Conservation (phyloP, 2,888 invertebrate species). For the Altica lythri region DNA sequence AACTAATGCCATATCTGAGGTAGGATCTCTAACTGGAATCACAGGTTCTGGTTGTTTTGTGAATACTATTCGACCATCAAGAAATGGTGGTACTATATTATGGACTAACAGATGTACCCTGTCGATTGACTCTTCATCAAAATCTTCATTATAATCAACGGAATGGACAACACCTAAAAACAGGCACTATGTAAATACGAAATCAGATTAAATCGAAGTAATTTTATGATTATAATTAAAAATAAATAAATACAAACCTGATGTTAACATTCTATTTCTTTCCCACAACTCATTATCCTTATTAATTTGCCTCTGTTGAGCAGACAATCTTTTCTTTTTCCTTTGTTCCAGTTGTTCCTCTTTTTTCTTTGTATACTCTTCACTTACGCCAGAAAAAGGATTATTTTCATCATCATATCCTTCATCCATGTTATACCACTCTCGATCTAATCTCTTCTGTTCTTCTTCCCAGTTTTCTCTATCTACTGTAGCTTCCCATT, state of each 20-base stretch:
- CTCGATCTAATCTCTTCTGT: constrained; percentile 86
- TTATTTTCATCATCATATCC: constrained; percentile 91
- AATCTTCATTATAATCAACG: constrained; percentile 86
- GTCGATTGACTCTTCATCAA: constrained; percentile 94
- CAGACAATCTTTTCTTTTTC: constrained; percentile 90
- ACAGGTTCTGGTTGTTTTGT: constrained; percentile 99
- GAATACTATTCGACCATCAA: constrained; percentile 98
- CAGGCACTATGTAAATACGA: not conserved
- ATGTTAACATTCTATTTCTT: constrained; percentile 94
- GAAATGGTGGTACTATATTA: constrained; percentile 97
- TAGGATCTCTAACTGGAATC: constrained; percentile 95
- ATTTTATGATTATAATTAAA: not conserved
- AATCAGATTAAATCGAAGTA: not conserved
- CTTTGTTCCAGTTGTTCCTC: constrained; percentile 91
- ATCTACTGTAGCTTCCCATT: constrained; percentile 73
- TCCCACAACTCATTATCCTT: constrained; percentile 99
- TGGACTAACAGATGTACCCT: constrained; percentile 95
- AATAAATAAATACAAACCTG: constrained; percentile 57
- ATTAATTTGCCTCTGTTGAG: constrained; percentile 95
- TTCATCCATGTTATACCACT: constrained; percentile 97
- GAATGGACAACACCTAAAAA: constrained; percentile 79
- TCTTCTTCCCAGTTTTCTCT: constrained; percentile 88
- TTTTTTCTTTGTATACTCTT: constrained; percentile 91
- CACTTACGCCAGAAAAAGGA: constrained; percentile 87
- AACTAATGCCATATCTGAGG: constrained; percentile 96